phyloP scores from a whole-genome alignment of 2,888 invertebrate species.

The Drosophila anomalata region DNA sequence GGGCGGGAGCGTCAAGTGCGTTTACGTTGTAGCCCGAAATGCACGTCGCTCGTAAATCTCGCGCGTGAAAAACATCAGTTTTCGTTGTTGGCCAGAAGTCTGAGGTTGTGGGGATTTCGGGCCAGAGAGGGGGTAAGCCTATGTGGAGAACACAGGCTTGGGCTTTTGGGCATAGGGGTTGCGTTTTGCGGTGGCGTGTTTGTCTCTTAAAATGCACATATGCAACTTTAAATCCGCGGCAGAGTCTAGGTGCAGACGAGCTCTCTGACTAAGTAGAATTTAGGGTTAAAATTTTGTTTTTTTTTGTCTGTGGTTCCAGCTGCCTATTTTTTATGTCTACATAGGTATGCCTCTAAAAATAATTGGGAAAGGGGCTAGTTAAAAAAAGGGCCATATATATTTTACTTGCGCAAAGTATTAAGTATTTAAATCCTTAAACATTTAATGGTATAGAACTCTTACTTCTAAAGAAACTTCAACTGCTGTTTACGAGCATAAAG shows the following conservation, averaged over 20 bases:
- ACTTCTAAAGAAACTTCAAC: not conserved
- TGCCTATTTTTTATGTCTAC: not conserved
- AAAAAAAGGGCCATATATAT: no score
- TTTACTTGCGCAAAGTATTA: no score
- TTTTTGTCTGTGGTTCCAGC: not conserved
- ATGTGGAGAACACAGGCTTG: conserved; percentile 2
- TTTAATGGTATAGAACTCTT: not conserved
- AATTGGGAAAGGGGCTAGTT: no score
- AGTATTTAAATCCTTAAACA: no score
- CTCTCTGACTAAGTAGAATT: conserved; percentile 7
- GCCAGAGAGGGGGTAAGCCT: conserved; percentile 15
- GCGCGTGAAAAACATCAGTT: conserved; percentile 76
- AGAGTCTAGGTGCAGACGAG: conserved; percentile 42
- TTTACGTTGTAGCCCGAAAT: conserved; percentile 71
- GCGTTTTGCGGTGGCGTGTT: conserved; percentile 42
- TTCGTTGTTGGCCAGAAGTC: conserved; percentile 44
- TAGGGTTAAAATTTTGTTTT: not conserved
- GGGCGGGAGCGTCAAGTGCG: conserved; percentile 55
- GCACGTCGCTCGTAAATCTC: conserved; percentile 74
- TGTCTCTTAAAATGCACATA: conserved; percentile 31
- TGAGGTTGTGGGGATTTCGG: conserved; percentile 17
- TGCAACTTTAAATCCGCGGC: conserved; percentile 45
- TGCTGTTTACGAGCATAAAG: not conserved
- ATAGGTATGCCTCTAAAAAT: no score
- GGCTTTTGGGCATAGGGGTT: conserved; percentile 2